phyloP scores from a whole-genome alignment of 2,113 vertebrate genomes.

The Catagonus wagneri region DNA sequence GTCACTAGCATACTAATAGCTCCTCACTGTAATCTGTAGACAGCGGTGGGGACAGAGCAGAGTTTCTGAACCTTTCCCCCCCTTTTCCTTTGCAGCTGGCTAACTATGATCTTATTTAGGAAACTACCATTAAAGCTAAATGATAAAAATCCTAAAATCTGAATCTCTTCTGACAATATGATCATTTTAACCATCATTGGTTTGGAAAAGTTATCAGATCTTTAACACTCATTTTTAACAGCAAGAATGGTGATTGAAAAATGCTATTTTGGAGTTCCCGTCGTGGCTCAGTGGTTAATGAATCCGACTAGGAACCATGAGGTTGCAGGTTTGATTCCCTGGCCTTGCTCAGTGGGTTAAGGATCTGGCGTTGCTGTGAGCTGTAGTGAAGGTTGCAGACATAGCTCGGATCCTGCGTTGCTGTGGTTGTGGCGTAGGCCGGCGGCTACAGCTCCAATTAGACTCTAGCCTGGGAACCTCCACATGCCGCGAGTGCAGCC shows the following conservation, averaged over 20 bases:
- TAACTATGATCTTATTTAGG: conserved; percentile 56
- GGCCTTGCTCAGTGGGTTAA: too few species aligned
- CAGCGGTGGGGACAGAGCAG: conserved; percentile 36
- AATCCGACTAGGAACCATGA: too few species aligned
- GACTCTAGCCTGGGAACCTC: too few species aligned
- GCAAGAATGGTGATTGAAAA: conserved; percentile 56
- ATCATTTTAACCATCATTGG: not conserved
- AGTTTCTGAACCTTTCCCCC: not conserved
- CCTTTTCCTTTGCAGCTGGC: not conserved
- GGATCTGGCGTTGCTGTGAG: too few species aligned
- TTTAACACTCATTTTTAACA: conserved; percentile 27
- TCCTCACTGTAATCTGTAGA: conserved; percentile 20
- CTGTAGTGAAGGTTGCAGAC: too few species aligned
- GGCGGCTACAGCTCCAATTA: too few species aligned
- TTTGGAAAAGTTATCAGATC: conserved; percentile 39
- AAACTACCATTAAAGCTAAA: conserved; percentile 7
- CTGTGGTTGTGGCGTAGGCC: too few species aligned
- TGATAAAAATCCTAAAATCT: not conserved
- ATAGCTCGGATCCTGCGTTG: too few species aligned
- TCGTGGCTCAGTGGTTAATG: too few species aligned
- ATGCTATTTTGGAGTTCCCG: too few species aligned
- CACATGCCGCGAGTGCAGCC: too few species aligned
- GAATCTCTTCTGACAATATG: not conserved
- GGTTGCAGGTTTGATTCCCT: too few species aligned
- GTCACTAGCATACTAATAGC: not conserved